Percentiles rank a stretch among this genome's conserved stretches.
These are phyloP conservation scores for Drosophila colorata DNA, from an alignment of 2,888 invertebrate genomes.

Conservation along the genomic window DNA sequence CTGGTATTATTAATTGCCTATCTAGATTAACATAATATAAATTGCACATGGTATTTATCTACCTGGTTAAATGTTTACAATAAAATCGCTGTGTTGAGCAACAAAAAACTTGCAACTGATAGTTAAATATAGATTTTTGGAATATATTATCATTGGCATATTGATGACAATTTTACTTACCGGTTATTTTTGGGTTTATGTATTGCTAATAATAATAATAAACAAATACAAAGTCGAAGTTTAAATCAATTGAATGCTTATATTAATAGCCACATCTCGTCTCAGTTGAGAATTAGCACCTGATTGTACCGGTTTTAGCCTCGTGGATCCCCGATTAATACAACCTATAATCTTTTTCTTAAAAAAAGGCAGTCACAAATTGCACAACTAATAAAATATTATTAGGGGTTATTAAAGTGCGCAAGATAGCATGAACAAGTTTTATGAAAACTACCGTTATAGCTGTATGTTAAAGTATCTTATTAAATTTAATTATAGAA, in stretches of 20 bases:
- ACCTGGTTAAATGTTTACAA: neutral
- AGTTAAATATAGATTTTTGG: too few species aligned
- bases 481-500: slow-evolving; percentile 29
- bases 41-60: neutral
- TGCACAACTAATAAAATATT: slow-evolving; percentile 35
- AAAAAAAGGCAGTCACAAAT: slow-evolving; percentile 28
- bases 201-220: too few species aligned
- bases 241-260: slow-evolving; percentile 2
- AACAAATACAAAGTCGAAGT: too few species aligned
- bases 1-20: too few species aligned
- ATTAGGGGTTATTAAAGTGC: slow-evolving; percentile 16
- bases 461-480: slow-evolving; percentile 19
- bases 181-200: too few species aligned
- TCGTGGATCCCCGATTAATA: neutral
- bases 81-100: too few species aligned
- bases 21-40: neutral
- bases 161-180: too few species aligned
- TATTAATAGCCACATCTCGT: neutral
- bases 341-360: slow-evolving; percentile 14
- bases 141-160: too few species aligned
- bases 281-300: neutral
- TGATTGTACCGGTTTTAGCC: neutral
- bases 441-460: slow-evolving; percentile 18
- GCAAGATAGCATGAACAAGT: slow-evolving; percentile 3
- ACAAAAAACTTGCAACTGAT: too few species aligned